Conservation (phyloP, 2,797 vertebrate genomes). For the Basileuterus tristriatus region DNA sequence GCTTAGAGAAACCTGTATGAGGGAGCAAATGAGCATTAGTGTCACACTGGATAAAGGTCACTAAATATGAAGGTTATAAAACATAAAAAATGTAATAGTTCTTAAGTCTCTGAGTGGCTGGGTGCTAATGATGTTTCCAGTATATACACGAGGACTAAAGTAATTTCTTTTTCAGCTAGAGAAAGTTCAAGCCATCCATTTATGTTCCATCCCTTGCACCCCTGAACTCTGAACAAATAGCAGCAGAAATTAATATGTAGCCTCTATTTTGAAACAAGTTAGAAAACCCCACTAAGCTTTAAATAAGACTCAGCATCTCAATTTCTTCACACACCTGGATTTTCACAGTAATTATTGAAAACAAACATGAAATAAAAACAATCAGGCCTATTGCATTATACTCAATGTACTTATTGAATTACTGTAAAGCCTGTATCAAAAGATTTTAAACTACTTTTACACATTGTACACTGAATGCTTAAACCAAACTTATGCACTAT, state of each 20-base stretch:
- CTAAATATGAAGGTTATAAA: neutral
- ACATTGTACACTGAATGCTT: neutral
- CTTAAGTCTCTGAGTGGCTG: neutral
- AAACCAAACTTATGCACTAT: neutral
- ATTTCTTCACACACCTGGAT: neutral
- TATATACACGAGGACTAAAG: neutral
- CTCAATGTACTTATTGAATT: neutral
- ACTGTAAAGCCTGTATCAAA: neutral
- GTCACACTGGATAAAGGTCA: neutral
- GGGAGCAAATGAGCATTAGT: neutral
- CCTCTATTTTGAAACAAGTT: neutral
- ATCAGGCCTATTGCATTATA: neutral
- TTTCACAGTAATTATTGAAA: neutral
- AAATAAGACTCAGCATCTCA: neutral
- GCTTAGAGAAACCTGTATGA: constrained; percentile 87
- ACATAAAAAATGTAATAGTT: neutral
- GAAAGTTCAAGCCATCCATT: neutral
- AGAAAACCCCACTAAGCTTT: neutral
- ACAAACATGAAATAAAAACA: neutral
- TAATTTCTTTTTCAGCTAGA: neutral
- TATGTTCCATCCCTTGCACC: neutral
- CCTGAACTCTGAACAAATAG: neutral
- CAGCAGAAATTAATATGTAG: neutral
- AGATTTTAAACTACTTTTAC: neutral
- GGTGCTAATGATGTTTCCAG: neutral